Base-by-base conservation (phyloP, 2,797 vertebrate genomes). In the Mus spretus region DNA sequence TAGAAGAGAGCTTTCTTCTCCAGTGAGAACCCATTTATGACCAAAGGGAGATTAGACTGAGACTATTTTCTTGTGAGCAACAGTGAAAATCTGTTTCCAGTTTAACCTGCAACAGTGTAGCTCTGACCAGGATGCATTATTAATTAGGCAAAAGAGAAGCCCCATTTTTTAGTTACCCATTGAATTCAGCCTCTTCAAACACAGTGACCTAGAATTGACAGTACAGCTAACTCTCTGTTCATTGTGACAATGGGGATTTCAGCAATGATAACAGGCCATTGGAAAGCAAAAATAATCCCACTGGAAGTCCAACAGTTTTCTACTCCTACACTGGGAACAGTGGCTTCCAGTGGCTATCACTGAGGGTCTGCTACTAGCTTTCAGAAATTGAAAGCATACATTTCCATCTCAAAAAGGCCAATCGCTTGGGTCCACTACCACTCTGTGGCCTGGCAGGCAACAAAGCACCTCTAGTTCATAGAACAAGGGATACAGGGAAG, bases 191-290 rank as follows among this genome's bases (percentile, higher is more conserved):
- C 78, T 91, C 95, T 90, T 88, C 63, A 67, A 87, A 84, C 61
- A 77, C 82, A 8, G 8, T 53, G 89, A 95, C 88, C 97, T 94
- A 90, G 79, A 96, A 95, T 28, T 75, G 94, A 92, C 89, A 96
- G 91, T 94, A 95, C 96, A 97, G 97, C 96, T 86, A 97, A 97
- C 97, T 97, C 97, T 97, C 96, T 95, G 91, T 97, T 92, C 22
- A 70, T 75, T 87, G 61, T 0, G 24, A 90, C 61, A 84, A 92
- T 79, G 15, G 59, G 90, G 74, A 81, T 82, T 90, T 95, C 63
- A 95, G 93, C 81, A 93, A 91, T 79, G 78, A 94, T 8, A 63
- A 63, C 28, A 19, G 91, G 82, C 95, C 72, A 95, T 1, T 75
- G 55, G 93, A 84, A 95, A 79, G 65, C 55, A 93, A 81, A 91